Conservation (phyloP, 2,888 invertebrate genomes). For the Xanthorhoe designata region DNA sequence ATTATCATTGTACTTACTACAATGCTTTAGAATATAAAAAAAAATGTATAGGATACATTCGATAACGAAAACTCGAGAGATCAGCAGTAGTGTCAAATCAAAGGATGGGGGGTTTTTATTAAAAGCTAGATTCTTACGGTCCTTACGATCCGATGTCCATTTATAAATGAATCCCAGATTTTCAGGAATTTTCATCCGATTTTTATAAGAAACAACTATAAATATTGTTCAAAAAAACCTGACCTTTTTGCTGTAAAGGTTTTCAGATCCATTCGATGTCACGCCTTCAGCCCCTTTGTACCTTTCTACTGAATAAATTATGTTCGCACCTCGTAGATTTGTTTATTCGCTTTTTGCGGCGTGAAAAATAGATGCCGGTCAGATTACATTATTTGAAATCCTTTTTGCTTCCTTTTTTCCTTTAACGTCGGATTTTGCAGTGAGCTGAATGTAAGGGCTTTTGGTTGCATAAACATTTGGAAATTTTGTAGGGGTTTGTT, state of each 20-base stretch:
- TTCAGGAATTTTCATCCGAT: no score
- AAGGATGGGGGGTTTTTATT: no score
- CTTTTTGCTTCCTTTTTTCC: slow-evolving; percentile 12
- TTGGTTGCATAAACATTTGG: not conserved
- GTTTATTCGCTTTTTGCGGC: slow-evolving; percentile 56
- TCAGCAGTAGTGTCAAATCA: no score
- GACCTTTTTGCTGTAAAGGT: slow-evolving; percentile 1
- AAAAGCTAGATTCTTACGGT: no score
- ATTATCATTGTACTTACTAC: no score
- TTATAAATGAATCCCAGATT: no score
- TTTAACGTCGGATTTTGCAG: not conserved
- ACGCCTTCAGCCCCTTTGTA: slow-evolving; percentile 68
- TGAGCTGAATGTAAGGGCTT: not conserved
- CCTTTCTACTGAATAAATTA: slow-evolving; percentile 79
- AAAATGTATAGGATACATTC: no score
- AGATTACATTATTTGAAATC: slow-evolving; percentile 24
- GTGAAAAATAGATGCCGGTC: slow-evolving; percentile 47
- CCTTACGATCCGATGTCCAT: no score
- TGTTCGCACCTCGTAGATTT: slow-evolving; percentile 73
- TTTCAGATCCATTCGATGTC: slow-evolving; percentile 76
- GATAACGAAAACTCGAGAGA: no score
- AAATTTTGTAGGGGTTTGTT: not conserved
- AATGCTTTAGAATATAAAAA: no score
- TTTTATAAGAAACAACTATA: no score
- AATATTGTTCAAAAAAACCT: not conserved